These are phyloP conservation scores for Budorcas taxicolor DNA, from an alignment of 2,113 vertebrate species.

Conservation along the genomic window DNA sequence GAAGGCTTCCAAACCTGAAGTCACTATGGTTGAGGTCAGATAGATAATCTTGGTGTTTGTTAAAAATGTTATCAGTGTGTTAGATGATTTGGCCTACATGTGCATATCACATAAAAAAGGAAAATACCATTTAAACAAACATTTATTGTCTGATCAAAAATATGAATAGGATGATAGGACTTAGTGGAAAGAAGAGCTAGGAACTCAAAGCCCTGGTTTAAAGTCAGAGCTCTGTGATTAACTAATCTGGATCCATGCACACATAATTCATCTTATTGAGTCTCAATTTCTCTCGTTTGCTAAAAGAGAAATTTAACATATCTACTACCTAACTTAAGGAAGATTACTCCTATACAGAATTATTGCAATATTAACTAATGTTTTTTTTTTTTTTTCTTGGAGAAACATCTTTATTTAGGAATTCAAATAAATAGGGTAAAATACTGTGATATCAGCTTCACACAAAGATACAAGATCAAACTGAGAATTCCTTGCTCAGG, in stretches of 20 bases:
- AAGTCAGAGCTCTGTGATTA: background rate
- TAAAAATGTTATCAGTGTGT: background rate
- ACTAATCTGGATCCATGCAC: background rate
- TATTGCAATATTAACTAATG: background rate
- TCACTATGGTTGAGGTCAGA: background rate
- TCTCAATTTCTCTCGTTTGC: background rate
- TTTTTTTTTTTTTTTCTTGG: background rate
- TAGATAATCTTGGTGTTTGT: background rate
- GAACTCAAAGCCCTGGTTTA: background rate
- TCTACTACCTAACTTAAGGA: background rate
- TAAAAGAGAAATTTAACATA: background rate
- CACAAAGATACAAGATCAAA: background rate
- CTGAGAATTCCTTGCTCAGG: background rate
- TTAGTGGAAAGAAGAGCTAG: background rate
- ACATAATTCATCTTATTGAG: background rate
- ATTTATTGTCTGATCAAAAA: background rate
- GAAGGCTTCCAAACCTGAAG: background rate
- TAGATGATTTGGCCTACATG: background rate
- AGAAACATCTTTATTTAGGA: constrained; percentile 51
- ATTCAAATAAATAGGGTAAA: constrained; percentile 31
- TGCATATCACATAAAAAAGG: background rate
- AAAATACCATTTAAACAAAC: background rate
- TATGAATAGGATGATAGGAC: background rate
- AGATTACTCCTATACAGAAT: background rate
- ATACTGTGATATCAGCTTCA: background rate